A percentile compares a stretch with the other conserved stretches of the same genome.
These are phyloP conservation scores for Ceratosolen solmsi DNA, from an alignment of 1,140 invertebrate species.

Conservation along the genomic window DNA sequence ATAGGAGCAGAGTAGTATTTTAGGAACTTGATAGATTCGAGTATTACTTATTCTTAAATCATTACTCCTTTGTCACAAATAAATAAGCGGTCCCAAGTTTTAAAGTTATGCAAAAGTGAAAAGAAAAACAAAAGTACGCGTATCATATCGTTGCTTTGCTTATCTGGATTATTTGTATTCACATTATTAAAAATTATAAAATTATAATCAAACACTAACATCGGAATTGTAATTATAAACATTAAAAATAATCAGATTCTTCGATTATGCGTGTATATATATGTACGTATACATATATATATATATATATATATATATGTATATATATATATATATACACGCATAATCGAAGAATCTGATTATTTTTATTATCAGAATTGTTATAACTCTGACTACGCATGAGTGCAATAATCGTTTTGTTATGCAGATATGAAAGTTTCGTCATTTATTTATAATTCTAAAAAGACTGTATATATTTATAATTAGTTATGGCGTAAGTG, in stretches of 20 bases:
- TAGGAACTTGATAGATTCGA: conserved; percentile 43
- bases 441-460: conserved; percentile 54
- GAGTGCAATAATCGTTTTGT: conserved; percentile 53
- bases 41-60: conserved; percentile 44
- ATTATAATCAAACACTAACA: neutral
- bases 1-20: conserved; percentile 52
- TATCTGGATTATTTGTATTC: conserved; percentile 37
- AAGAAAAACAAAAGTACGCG: conserved; percentile 19
- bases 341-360: too few relatives aligned
- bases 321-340: conserved; percentile 19
- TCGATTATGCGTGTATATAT: conserved; percentile 21
- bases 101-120: conserved; percentile 20
- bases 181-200: conserved; percentile 22
- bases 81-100: conserved; percentile 37
- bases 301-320: conserved; percentile 30
- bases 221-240: conserved; percentile 14
- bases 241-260: conserved; percentile 6
- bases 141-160: conserved; percentile 50
- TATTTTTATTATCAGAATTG: conserved; percentile 44
- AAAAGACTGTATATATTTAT: conserved; percentile 50
- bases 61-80: conserved; percentile 42
- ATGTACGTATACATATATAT: conserved; percentile 21
- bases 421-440: conserved; percentile 45
- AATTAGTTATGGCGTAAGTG: conserved; percentile 57
- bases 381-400: conserved; percentile 35